These are phyloP conservation scores for Lepeophtheirus nordmannii DNA, from an alignment of 2,888 invertebrate genomes.

Conservation along the genomic window DNA sequence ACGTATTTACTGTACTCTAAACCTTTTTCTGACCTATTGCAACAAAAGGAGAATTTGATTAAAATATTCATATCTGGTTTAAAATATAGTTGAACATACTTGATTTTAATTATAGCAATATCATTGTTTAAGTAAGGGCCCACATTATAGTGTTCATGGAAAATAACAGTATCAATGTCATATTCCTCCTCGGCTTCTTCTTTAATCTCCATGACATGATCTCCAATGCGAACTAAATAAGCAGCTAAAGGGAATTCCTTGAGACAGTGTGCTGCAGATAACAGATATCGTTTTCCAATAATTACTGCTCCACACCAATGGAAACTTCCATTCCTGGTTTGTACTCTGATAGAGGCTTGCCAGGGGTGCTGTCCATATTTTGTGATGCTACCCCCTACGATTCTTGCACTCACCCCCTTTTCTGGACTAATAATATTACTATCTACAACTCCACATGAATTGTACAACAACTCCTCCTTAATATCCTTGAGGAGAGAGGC, in stretches of 20 bases:
- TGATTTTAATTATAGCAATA: slow-evolving; percentile 47
- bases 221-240: slow-evolving; percentile 9
- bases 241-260: slow-evolving; percentile 35
- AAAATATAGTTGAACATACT: slow-evolving; percentile 25
- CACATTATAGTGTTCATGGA: slow-evolving; percentile 50
- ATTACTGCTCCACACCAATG: slow-evolving; percentile 62
- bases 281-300: slow-evolving; percentile 45
- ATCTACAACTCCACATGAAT: not conserved
- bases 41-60: not conserved
- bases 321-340: slow-evolving; percentile 25
- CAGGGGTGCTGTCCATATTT: not conserved
- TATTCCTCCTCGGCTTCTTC: slow-evolving; percentile 55
- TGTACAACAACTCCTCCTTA: too few relatives aligned
- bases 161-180: slow-evolving; percentile 50
- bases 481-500: not conserved
- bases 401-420: not conserved
- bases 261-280: slow-evolving; percentile 59
- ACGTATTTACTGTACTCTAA: not conserved
- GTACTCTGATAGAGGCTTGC: slow-evolving; percentile 27
- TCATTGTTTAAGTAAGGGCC: slow-evolving; percentile 55
- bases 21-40: not conserved
- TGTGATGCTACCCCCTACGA: not conserved
- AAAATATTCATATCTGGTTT: not conserved
- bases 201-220: slow-evolving; percentile 31
- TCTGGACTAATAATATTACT: not conserved